Evolutionary conservation across 2,797 vertebrate species (phyloP), one percentile per base, ranked within the genome.

Genomic region (Glossophaga mutica): DNA sequence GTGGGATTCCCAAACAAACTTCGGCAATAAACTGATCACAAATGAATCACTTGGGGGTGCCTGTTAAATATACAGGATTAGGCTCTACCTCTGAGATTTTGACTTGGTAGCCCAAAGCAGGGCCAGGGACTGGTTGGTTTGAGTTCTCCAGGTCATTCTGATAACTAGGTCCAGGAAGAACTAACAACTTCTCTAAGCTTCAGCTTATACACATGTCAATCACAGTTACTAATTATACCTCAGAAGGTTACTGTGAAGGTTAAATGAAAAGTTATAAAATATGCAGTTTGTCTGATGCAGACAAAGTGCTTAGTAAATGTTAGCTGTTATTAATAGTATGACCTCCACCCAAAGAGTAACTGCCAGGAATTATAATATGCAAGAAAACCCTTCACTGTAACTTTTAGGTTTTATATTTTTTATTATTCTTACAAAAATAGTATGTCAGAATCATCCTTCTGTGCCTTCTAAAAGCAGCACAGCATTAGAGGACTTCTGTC

Each of bases 351-450:
- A 78, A 77, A 94, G 87, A 87, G 11, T 39, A 71, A 83, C 9
- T 94, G 39, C 39, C 52, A 87, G 65, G 15, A 76, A n/a, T 70
- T 50, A 73, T 24, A 76, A 46, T 68, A 82, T 52, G 39, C 44
- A 86, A 92, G 14, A 79, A 34, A 92, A 90, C 18, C 76, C 34
- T 83, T 59, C 76, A 84, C 5, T 81, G 8, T 65, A 95, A 88
- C 68, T 44, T 86, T 48, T 48, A 67, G 26, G 19, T 48, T 90
- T 94, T 82, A 37, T 26, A 70, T 55, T 94, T 95, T 52, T 87
- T 55, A 90, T 92, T 96, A 82, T 32, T 86, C 39, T 88, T 70
- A 92, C 14, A 67, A 87, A 91, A 94, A 62, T 55, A 84, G 68
- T 39, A 44, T 19, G 14, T 52, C 48, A 32, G 44, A 91, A 44